These are phyloP conservation scores for Eupithecia dodoneata DNA, from an alignment of 2,888 invertebrate genomes.

Conservation along the genomic window DNA sequence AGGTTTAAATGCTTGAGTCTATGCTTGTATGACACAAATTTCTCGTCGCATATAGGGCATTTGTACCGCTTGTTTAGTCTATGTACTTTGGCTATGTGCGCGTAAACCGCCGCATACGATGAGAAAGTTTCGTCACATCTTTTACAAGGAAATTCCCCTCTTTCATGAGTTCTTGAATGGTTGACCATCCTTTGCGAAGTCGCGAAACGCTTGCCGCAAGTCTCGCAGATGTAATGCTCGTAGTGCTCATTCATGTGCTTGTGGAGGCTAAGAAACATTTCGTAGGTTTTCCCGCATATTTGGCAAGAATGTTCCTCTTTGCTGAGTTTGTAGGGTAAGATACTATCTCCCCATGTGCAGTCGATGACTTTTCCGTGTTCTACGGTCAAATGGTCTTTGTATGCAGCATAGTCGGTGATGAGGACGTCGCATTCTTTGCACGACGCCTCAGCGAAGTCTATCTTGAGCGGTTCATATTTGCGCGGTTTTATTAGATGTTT, in stretches of 20 bases:
- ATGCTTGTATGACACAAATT: slow-evolving; percentile 75
- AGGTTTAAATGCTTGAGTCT: slow-evolving; percentile 71
- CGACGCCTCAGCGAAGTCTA: slow-evolving; percentile 67
- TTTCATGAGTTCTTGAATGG: slow-evolving; percentile 71
- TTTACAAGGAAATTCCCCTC: slow-evolving; percentile 72
- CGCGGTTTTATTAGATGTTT: slow-evolving; percentile 64
- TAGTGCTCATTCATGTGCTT: slow-evolving; percentile 80
- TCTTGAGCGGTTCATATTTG: slow-evolving; percentile 77
- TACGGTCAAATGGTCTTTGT: slow-evolving; percentile 65
- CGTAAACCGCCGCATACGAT: slow-evolving; percentile 67
- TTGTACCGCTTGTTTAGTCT: slow-evolving; percentile 74
- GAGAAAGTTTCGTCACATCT: slow-evolving; percentile 67
- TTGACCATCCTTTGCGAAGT: slow-evolving; percentile 75
- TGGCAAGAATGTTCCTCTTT: slow-evolving; percentile 73
- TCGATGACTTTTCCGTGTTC: slow-evolving; percentile 69
- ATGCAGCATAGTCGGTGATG: slow-evolving; percentile 61
- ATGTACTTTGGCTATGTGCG: slow-evolving; percentile 72
- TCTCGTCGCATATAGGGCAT: slow-evolving; percentile 77
- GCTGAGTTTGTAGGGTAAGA: slow-evolving; percentile 74
- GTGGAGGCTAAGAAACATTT: slow-evolving; percentile 75
- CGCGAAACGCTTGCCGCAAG: slow-evolving; percentile 76
- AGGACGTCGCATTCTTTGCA: slow-evolving; percentile 68
- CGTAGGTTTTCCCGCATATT: slow-evolving; percentile 74
- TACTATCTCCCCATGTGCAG: slow-evolving; percentile 67
- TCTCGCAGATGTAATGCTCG: slow-evolving; percentile 77